phyloP scores from a whole-genome alignment of 2,113 vertebrate genomes.

The Daboia siamensis region DNA sequence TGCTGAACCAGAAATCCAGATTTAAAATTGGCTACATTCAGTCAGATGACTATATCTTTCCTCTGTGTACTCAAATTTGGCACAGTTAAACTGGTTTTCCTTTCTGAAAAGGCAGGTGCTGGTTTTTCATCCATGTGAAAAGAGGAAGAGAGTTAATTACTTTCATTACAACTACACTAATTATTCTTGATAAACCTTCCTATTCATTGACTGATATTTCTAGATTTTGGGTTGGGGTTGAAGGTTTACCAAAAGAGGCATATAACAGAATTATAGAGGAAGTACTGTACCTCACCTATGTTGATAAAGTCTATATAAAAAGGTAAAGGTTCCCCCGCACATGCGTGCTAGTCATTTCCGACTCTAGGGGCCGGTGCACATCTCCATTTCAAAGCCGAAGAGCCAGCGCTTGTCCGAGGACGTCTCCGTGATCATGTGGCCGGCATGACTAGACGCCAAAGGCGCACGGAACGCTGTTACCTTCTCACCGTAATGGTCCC shows the following conservation, averaged over 20 bases:
- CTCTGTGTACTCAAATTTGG: conserved; percentile 4
- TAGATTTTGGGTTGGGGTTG: conserved; percentile 18
- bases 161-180: conserved; percentile 7
- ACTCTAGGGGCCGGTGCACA: no score
- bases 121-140: neutral
- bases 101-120: neutral
- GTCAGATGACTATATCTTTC: conserved; percentile 22
- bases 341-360: no score
- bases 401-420: no score
- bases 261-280: neutral
- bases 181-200: conserved; percentile 15
- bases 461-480: no score
- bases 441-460: no score
- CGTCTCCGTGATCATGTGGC: no score
- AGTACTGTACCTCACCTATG: neutral
- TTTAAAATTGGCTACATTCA: conserved; percentile 17
- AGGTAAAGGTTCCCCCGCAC: no score
- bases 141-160: neutral
- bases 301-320: neutral
- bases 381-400: no score
- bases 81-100: neutral
- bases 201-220: neutral
- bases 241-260: neutral
- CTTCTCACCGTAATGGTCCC: no score
- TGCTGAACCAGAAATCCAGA: neutral